Evolutionary conservation across 2,797 vertebrate species (phyloP).

Genomic region (Falco concolor): DNA sequence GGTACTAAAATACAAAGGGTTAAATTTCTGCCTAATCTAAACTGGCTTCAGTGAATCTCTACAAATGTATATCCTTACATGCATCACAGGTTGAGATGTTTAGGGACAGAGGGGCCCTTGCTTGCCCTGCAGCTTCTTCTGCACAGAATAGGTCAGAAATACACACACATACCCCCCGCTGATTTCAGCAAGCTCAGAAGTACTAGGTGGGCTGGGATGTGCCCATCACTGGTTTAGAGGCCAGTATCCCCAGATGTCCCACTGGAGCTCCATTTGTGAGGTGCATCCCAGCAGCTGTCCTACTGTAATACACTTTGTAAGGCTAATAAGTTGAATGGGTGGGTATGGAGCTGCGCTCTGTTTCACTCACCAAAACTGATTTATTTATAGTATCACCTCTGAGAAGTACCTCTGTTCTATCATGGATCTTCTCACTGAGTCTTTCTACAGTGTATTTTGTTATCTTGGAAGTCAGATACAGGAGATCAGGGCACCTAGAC

Average conservation of each 20-base stretch:
- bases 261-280: fast-evolving
- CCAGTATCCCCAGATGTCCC: not conserved
- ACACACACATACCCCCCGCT: too few species aligned
- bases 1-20: fast-evolving
- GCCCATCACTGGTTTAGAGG: fast-evolving
- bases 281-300: not conserved
- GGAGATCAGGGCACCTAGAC: too few species aligned
- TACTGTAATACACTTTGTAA: too few species aligned
- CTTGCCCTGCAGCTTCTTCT: not conserved
- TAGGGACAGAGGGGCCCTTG: not conserved
- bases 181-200: not conserved
- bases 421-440: too few species aligned
- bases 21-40: not conserved
- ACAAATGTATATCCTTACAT: not conserved
- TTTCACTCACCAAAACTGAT: too few species aligned
- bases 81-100: not conserved
- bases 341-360: too few species aligned
- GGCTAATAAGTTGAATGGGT: too few species aligned
- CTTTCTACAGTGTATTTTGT: too few species aligned
- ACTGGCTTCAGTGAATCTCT: not conserved
- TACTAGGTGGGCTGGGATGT: fast-evolving
- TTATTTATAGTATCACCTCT: too few species aligned
- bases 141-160: not conserved
- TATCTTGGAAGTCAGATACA: too few species aligned
- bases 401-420: too few species aligned